Evolutionary conservation across 2,888 invertebrate genomes (phyloP).

Genomic region (Smittia sp.): DNA sequence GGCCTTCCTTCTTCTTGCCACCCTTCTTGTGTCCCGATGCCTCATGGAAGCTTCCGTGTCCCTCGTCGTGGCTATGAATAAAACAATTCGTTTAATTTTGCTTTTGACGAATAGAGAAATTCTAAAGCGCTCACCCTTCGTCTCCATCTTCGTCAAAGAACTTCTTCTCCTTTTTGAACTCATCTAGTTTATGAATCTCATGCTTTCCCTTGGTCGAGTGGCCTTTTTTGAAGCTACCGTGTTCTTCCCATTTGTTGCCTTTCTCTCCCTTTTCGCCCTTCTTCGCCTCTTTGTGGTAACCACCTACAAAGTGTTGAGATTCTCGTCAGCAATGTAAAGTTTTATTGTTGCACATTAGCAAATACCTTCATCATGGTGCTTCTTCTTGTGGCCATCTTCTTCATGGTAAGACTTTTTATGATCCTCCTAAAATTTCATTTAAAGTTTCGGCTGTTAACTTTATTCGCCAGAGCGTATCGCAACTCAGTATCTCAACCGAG

Average conservation of each 20-base stretch:
- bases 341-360: not conserved
- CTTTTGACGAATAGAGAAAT: not conserved
- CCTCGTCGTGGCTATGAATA: constrained; percentile 64
- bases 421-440: constrained; percentile 48
- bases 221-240: constrained; percentile 72
- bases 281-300: constrained; percentile 52
- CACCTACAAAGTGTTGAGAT: constrained; percentile 20
- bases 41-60: constrained; percentile 77
- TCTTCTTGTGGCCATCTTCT: constrained; percentile 55
- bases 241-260: constrained; percentile 40
- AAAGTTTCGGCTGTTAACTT: constrained; percentile 50
- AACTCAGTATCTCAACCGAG: too few relatives aligned
- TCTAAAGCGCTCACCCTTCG: constrained; percentile 55
- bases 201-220: constrained; percentile 84
- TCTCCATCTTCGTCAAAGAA: constrained; percentile 84
- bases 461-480: too few relatives aligned
- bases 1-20: constrained; percentile 76
- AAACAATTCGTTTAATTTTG: not conserved
- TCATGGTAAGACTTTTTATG: constrained; percentile 56
- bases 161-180: constrained; percentile 81
- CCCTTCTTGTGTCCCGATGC: constrained; percentile 80
- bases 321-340: constrained; percentile 1
- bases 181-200: constrained; percentile 79
- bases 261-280: constrained; percentile 58
- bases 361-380: constrained; percentile 54